phyloP scores from a whole-genome alignment of 2,888 invertebrate genomes.

The Tetranychus truncatus region DNA sequence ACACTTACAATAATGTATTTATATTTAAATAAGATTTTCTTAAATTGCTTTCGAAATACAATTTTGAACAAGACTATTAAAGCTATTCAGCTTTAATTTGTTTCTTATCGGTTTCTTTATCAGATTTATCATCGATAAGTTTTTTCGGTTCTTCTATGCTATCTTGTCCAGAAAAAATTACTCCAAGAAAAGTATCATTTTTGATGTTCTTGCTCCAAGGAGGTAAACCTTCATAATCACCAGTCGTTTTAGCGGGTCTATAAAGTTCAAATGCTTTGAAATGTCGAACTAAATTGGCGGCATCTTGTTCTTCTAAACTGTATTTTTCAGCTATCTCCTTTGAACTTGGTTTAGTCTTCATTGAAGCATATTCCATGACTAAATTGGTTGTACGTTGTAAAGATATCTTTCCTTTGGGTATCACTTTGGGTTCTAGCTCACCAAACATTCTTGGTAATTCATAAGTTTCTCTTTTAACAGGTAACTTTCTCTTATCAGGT shows the following conservation, averaged over 20 bases:
- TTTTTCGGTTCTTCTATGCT: background rate
- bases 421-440: background rate
- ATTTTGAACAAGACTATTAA: no score
- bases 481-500: background rate
- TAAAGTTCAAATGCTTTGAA: background rate
- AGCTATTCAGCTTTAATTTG: background rate
- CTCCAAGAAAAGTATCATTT: background rate
- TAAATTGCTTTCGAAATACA: no score
- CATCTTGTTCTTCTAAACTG: background rate
- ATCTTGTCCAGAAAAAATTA: background rate
- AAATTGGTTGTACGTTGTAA: background rate
- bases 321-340: background rate
- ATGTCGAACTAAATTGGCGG: background rate
- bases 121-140: background rate
- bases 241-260: background rate
- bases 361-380: background rate
- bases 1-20: no score
- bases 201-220: background rate
- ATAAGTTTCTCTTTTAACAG: background rate
- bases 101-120: background rate
- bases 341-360: background rate
- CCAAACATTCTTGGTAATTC: background rate
- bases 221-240: background rate
- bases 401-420: background rate
- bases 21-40: no score